These are phyloP conservation scores for Dynastes grantii DNA, from an alignment of 2,888 invertebrate genomes.

Conservation along the genomic window DNA sequence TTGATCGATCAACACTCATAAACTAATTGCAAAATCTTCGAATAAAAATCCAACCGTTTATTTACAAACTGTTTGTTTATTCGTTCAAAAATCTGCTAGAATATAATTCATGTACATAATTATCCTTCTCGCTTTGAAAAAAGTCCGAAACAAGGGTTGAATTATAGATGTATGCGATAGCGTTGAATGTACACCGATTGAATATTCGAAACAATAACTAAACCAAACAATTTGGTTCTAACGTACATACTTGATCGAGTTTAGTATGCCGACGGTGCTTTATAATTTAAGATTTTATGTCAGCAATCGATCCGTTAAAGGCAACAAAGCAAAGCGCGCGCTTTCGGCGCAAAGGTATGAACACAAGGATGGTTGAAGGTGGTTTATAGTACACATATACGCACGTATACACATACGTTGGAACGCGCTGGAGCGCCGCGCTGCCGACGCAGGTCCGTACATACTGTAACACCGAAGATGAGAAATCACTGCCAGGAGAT, in stretches of 20 bases:
- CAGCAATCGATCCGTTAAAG: constrained; percentile 37
- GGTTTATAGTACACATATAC: neutral
- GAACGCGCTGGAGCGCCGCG: neutral
- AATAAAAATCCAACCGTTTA: too few relatives aligned
- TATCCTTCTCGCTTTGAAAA: neutral
- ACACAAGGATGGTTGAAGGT: neutral
- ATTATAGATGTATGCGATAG: constrained; percentile 18
- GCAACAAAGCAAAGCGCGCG: constrained; percentile 14
- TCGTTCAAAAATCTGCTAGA: too few relatives aligned
- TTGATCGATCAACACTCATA: too few relatives aligned
- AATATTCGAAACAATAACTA: constrained; percentile 40
- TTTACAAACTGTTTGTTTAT: too few relatives aligned
- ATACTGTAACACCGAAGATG: constrained; percentile 21
- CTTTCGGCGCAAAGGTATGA: constrained; percentile 10
- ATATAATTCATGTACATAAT: neutral
- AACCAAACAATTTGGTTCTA: constrained; percentile 25
- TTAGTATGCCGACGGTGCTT: constrained; percentile 21
- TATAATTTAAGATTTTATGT: constrained; percentile 44
- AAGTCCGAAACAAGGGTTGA: neutral
- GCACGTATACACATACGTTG: neutral
- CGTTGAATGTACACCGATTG: constrained; percentile 22
- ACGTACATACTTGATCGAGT: constrained; percentile 23
- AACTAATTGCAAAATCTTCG: too few relatives aligned
- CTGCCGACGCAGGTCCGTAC: neutral
- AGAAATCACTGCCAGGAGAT: constrained; percentile 29